Evolutionary conservation across 2,797 vertebrate species (phyloP), one percentile per base, ranked within the genome.

Genomic region (Sarcoramphus papa): DNA sequence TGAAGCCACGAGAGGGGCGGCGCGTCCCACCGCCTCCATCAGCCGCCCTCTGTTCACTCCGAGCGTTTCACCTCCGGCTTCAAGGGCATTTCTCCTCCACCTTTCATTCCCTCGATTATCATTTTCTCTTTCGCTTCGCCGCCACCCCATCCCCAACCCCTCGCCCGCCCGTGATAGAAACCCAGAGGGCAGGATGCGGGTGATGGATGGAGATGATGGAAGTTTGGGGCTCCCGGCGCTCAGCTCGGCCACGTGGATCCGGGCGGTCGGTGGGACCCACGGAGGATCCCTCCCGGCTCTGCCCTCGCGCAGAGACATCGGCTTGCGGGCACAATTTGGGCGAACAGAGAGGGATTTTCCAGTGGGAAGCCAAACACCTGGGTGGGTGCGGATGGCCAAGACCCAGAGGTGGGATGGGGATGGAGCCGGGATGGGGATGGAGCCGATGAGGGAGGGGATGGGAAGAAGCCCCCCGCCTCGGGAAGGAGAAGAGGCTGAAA

Each of bases 101-200:
- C 11, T 53, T 43, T 27, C 47, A 35, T 56, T 76, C 92, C 88
- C 51, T 90, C 51, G 4, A 4, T 14, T 37, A 28, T 18, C 18
- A 9, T 10, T 56, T 78, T 51, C 9, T 72, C 54, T 62, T 57
- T 35, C 15, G 6, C 37, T 74, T 57, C 12, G 7, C 25, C 6
- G 5, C 31, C 54, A 51, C 10, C n/a, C 47, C 64, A 21, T 6
- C 45, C 10, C 4, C 1, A 45, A 53, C 9, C 30, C 43, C n/a
- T 73, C 0, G 0, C 48, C 79, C 0, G 2, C 65, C 50, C 0
- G 0, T 15, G 20, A 31, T 31, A 17, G 11, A 35, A 73, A 8
- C 4, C 23, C 41, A 21, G 48, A 18, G 53, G 53, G 57, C 45
- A 27, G 43, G 54, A 33, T 21, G 33, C 35, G 12, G 64, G 31